Evolutionary conservation across 2,113 vertebrate species (phyloP).

Genomic region (Semnornis frantzii): DNA sequence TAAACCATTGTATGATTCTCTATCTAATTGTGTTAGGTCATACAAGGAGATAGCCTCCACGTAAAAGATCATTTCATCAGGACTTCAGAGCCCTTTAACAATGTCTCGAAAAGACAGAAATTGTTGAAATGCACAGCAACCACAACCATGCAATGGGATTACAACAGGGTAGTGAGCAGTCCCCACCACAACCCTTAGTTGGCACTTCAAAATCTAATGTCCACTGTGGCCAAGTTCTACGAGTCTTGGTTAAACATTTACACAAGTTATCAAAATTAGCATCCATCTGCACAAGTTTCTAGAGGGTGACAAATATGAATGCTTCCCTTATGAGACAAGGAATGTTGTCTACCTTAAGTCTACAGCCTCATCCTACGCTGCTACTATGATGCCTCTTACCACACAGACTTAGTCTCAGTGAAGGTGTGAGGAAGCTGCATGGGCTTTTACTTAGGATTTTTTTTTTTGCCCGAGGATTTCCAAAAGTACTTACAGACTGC

Average conservation of each 20-base stretch:
- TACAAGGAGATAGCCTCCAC: not conserved
- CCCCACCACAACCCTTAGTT: not conserved
- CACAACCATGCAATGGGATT: not conserved
- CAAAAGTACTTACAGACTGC: not conserved
- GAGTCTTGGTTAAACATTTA: not conserved
- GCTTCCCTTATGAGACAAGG: not conserved
- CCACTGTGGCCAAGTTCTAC: not conserved
- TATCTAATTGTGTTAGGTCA: not conserved
- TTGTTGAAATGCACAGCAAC: not conserved
- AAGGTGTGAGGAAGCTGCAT: not conserved
- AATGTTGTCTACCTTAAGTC: not conserved
- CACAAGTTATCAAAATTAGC: not conserved
- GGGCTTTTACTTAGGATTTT: not conserved
- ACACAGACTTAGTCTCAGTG: not conserved
- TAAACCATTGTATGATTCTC: not conserved
- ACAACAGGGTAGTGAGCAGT: not conserved
- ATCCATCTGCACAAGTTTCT: not conserved
- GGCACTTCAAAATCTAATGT: not conserved
- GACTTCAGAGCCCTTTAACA: not conserved
- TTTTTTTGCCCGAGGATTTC: not conserved
- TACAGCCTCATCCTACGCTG: not conserved
- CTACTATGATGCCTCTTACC: not conserved
- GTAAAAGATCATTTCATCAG: not conserved
- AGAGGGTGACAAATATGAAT: not conserved
- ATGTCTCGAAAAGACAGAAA: not conserved